Evolutionary conservation across 2,888 invertebrate species (phyloP).

Genomic region (Limulus polyphemus): DNA sequence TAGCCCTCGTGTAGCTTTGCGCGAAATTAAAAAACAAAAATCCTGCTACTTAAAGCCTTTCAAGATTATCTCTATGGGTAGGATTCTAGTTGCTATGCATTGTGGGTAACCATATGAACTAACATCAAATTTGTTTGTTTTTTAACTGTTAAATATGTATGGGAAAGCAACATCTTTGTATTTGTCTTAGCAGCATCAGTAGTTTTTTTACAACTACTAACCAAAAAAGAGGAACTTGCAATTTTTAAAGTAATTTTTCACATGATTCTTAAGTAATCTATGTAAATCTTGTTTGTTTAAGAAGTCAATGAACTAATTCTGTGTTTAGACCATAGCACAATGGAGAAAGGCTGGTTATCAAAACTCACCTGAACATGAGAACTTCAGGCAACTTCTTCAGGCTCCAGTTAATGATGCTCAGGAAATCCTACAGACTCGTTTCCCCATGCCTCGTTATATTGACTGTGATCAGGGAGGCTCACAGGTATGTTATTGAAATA

Average conservation of each 20-base stretch:
- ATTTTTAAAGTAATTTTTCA: neutral
- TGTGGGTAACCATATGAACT: too few relatives aligned
- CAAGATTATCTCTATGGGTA: too few relatives aligned
- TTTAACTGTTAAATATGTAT: too few relatives aligned
- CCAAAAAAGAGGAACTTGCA: too few relatives aligned
- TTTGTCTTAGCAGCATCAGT: neutral
- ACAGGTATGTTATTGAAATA: slow-evolving; percentile 45
- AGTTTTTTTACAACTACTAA: neutral
- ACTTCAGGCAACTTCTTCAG: slow-evolving; percentile 86
- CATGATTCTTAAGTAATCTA: neutral
- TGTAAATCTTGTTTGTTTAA: too few relatives aligned
- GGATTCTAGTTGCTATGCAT: too few relatives aligned
- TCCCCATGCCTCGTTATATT: slow-evolving; percentile 97
- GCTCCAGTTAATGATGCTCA: slow-evolving; percentile 96
- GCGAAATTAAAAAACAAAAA: too few relatives aligned
- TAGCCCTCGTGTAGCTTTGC: too few relatives aligned
- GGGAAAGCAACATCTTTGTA: neutral
- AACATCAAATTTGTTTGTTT: too few relatives aligned
- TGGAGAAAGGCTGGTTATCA: slow-evolving; percentile 95
- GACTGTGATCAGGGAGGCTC: slow-evolving; percentile 99
- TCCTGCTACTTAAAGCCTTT: too few relatives aligned
- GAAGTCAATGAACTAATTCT: neutral
- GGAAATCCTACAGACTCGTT: slow-evolving; percentile 86
- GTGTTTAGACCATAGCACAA: slow-evolving; percentile 75
- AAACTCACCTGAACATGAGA: slow-evolving; percentile 92